These are phyloP conservation scores for Celastrina argiolus DNA, from an alignment of 2,888 invertebrate species.

Conservation along the genomic window DNA sequence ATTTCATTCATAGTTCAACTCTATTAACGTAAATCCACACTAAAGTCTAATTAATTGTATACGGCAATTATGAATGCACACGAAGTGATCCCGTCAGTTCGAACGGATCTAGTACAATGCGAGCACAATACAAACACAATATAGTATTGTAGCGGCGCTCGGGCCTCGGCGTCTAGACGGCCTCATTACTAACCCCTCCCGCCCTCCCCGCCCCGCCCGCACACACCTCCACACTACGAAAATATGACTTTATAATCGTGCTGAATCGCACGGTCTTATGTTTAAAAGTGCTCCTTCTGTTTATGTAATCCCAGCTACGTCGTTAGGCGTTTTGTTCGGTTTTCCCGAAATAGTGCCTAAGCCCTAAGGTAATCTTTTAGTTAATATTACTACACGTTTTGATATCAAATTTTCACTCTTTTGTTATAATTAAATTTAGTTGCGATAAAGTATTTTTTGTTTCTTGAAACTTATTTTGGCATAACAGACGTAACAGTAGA, in stretches of 20 bases:
- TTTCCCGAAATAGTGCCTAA: too few species aligned
- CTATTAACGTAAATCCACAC: background rate
- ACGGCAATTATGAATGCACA: background rate
- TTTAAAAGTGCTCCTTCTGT: background rate
- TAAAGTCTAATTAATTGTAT: background rate
- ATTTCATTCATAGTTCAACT: background rate
- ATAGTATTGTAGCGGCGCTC: slow-evolving; percentile 42
- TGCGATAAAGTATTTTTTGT: too few species aligned
- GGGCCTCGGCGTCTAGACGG: slow-evolving; percentile 61
- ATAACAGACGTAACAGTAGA: too few species aligned
- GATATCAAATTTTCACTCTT: too few species aligned
- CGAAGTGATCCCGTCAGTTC: slow-evolving; percentile 3
- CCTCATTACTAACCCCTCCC: slow-evolving; percentile 51
- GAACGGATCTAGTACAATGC: slow-evolving; percentile 40
- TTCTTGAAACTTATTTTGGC: too few species aligned
- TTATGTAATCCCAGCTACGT: background rate
- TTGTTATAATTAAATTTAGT: too few species aligned
- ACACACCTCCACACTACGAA: slow-evolving; percentile 47
- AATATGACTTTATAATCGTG: slow-evolving; percentile 57
- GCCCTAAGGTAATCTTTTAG: too few species aligned
- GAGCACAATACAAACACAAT: slow-evolving; percentile 56
- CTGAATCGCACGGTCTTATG: slow-evolving; percentile 30
- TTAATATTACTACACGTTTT: too few species aligned
- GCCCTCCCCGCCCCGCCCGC: slow-evolving; percentile 37
- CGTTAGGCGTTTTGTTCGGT: too few species aligned